Percentiles rank a stretch among this genome's conserved stretches.
phyloP scores from a whole-genome alignment of 2,888 invertebrate genomes.

The Euphydryas editha region DNA sequence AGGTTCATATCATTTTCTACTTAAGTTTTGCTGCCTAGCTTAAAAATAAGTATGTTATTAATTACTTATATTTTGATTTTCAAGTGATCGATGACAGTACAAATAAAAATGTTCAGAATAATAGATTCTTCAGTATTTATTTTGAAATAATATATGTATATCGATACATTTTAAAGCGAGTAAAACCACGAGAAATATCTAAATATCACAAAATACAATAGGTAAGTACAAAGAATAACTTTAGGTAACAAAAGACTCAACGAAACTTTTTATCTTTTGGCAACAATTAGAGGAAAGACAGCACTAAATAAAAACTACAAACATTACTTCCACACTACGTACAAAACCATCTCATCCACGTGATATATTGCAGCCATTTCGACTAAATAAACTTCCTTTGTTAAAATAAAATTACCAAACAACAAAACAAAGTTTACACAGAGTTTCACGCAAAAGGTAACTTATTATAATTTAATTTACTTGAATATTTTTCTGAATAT shows the following conservation, averaged over 20 bases:
- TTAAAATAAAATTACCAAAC: neutral
- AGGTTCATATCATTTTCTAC: no score
- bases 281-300: conserved; percentile 7
- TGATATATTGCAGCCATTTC: conserved; percentile 4
- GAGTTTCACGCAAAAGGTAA: neutral
- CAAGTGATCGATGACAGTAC: no score
- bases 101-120: no score
- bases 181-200: no score
- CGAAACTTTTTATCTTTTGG: neutral
- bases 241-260: neutral
- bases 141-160: no score
- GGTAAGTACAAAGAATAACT: neutral
- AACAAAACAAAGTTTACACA: neutral
- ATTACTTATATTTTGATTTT: no score
- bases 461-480: no score
- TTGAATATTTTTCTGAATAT: no score
- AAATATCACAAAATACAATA: neutral
- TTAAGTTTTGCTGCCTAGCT: no score
- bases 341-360: conserved; percentile 4
- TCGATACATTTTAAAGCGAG: no score
- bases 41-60: no score
- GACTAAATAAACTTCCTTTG: neutral
- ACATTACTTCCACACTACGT: conserved; percentile 5
- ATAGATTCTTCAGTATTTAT: no score
- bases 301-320: conserved; percentile 6